These are phyloP conservation scores for Polydesmus complanatus DNA, from an alignment of 2,888 invertebrate species.

Conservation along the genomic window DNA sequence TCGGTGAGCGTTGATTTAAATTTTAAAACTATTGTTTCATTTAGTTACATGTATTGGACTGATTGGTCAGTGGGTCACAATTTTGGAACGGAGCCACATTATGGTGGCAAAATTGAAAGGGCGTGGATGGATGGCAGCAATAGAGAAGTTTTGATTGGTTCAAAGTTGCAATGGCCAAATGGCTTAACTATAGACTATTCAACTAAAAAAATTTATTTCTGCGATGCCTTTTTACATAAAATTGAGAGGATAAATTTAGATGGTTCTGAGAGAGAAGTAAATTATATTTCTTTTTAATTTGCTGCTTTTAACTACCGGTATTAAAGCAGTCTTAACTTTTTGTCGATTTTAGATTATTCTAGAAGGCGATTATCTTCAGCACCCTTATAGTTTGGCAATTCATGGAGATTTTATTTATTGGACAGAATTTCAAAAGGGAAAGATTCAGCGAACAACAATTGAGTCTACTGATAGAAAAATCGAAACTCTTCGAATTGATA, in stretches of 20 bases:
- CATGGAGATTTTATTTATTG: slow-evolving; percentile 50
- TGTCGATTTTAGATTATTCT: slow-evolving; percentile 34
- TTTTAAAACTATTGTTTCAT: no score
- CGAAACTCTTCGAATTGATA: slow-evolving; percentile 42
- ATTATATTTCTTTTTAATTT: slow-evolving; percentile 16
- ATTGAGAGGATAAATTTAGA: slow-evolving; percentile 50
- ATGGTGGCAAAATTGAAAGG: slow-evolving; percentile 43
- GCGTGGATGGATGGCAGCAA: slow-evolving; percentile 50
- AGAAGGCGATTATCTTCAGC: slow-evolving; percentile 38
- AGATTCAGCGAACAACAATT: slow-evolving; percentile 40
- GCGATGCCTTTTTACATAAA: slow-evolving; percentile 52
- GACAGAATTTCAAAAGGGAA: slow-evolving; percentile 54
- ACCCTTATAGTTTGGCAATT: slow-evolving; percentile 54
- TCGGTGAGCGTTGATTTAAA: not conserved
- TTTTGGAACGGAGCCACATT: slow-evolving; percentile 29
- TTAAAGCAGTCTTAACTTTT: not conserved
- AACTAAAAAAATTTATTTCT: slow-evolving; percentile 49
- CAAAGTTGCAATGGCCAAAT: slow-evolving; percentile 54
- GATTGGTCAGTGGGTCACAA: slow-evolving; percentile 42
- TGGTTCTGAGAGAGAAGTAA: slow-evolving; percentile 38
- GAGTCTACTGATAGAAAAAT: slow-evolving; percentile 26
- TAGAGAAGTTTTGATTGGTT: slow-evolving; percentile 40
- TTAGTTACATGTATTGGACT: slow-evolving; percentile 55
- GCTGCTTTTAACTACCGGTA: slow-evolving; percentile 3
- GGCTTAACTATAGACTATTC: slow-evolving; percentile 53